phyloP scores from a whole-genome alignment of 2,113 vertebrate species.

The Steatornis caripensis region DNA sequence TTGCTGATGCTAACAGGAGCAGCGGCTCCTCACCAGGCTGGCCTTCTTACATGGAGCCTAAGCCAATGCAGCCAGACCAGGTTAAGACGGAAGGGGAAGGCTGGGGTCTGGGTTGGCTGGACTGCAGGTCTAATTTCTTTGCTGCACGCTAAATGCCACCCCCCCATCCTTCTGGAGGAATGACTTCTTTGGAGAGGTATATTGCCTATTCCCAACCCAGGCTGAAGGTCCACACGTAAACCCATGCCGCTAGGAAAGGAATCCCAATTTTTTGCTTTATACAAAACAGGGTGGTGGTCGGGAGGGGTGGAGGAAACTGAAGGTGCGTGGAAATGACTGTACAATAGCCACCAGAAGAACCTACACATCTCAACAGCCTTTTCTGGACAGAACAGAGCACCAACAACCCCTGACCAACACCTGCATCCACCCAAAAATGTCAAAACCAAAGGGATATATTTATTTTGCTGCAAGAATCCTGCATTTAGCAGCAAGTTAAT shows the following conservation, averaged over 20 bases:
- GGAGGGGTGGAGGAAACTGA: neutral
- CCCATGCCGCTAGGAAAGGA: neutral
- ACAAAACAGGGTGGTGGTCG: neutral
- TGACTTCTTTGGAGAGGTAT: neutral
- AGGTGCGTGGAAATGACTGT: neutral
- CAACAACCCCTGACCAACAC: neutral
- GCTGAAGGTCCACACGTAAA: neutral
- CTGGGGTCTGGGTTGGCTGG: neutral
- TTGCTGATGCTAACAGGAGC: neutral
- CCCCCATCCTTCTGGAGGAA: neutral
- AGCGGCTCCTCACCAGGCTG: neutral
- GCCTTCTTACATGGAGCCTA: neutral
- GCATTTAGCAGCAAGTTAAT: neutral
- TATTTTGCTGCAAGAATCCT: neutral
- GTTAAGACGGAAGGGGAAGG: fast-evolving
- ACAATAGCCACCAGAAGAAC: neutral
- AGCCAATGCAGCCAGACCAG: neutral
- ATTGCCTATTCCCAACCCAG: neutral
- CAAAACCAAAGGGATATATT: neutral
- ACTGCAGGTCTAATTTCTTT: neutral
- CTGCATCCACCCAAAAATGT: neutral
- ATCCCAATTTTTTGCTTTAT: neutral
- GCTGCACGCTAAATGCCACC: fast-evolving
- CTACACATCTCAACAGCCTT: neutral
- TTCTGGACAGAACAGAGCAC: neutral